phyloP scores from a whole-genome alignment of 1,140 invertebrate genomes.

The Contarinia nasturtii region DNA sequence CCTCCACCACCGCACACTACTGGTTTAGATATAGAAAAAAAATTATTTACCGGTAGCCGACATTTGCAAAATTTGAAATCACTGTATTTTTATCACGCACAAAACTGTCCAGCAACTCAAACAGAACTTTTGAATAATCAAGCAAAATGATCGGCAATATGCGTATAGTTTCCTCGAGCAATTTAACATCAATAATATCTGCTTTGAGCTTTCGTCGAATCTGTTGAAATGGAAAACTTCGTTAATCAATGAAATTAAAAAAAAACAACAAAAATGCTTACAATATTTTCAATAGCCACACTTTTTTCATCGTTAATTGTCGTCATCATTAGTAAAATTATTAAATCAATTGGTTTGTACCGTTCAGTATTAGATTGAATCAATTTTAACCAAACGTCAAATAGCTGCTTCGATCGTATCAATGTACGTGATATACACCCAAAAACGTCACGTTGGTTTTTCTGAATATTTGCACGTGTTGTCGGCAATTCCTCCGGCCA shows the following conservation, averaged over 20 bases:
- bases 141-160: conserved; percentile 22
- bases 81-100: conserved; percentile 16
- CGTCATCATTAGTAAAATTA: conserved; percentile 24
- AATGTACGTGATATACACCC: conserved; percentile 13
- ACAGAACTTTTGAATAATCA: conserved; percentile 19
- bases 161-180: conserved; percentile 19
- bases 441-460: conserved; percentile 14
- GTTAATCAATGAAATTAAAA: background rate
- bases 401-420: conserved; percentile 16
- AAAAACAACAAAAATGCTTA: conserved; percentile 10
- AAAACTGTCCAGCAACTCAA: conserved; percentile 22
- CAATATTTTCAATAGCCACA: conserved; percentile 20
- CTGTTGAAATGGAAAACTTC: conserved; percentile 5
- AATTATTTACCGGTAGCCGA: conserved; percentile 10
- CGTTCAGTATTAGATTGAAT: conserved; percentile 5
- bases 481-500: conserved; percentile 3
- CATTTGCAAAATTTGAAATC: conserved; percentile 16
- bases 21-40: background rate
- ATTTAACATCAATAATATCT: conserved; percentile 20
- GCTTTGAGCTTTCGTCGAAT: conserved; percentile 20
- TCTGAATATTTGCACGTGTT: background rate
- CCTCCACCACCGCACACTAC: too few species aligned
- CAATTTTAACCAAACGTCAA: conserved; percentile 15
- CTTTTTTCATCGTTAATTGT: conserved; percentile 20
- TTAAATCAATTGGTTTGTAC: conserved; percentile 24